A percentile compares a stretch with the other conserved stretches of the same genome.
phyloP scores from a whole-genome alignment of 1,140 invertebrate species.

The Meteorus sp. region DNA sequence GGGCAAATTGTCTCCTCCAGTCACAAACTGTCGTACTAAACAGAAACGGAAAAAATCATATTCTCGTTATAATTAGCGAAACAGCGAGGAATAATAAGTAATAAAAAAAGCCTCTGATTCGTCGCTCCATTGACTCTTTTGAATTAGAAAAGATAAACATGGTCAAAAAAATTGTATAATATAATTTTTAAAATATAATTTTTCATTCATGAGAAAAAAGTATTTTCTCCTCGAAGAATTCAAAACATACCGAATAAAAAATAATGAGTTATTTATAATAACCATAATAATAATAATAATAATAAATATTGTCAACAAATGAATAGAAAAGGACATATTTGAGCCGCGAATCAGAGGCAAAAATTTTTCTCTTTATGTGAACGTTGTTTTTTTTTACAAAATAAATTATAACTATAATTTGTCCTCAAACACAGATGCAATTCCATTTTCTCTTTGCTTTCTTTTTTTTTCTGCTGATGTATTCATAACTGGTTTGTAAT shows the following conservation, averaged over 20 bases:
- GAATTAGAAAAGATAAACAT: neutral
- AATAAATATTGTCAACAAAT: no score
- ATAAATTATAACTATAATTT: constrained; percentile 38
- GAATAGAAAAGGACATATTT: constrained; percentile 24
- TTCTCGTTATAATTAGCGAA: constrained; percentile 50
- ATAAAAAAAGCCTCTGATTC: constrained; percentile 21
- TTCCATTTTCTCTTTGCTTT: constrained; percentile 5
- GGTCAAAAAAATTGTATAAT: no score
- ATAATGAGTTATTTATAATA: no score
- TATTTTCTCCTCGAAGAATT: neutral
- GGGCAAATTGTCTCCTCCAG: constrained; percentile 71
- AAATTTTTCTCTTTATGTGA: constrained; percentile 29
- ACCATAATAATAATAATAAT: no score
- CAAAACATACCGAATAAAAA: constrained; percentile 20
- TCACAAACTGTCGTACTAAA: constrained; percentile 74
- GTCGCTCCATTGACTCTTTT: constrained; percentile 4
- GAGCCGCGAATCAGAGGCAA: constrained; percentile 45
- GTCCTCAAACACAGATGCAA: constrained; percentile 37
- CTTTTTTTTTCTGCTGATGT: constrained; percentile 6
- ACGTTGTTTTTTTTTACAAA: constrained; percentile 18
- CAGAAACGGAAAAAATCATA: constrained; percentile 64
- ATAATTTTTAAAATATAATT: neutral
- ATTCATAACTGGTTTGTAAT: neutral
- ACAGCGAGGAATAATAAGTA: constrained; percentile 31
- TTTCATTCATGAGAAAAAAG: neutral